These are phyloP conservation scores for Lepidocolaptes lacrymiger DNA, from an alignment of 2,797 vertebrate genomes.

Conservation along the genomic window DNA sequence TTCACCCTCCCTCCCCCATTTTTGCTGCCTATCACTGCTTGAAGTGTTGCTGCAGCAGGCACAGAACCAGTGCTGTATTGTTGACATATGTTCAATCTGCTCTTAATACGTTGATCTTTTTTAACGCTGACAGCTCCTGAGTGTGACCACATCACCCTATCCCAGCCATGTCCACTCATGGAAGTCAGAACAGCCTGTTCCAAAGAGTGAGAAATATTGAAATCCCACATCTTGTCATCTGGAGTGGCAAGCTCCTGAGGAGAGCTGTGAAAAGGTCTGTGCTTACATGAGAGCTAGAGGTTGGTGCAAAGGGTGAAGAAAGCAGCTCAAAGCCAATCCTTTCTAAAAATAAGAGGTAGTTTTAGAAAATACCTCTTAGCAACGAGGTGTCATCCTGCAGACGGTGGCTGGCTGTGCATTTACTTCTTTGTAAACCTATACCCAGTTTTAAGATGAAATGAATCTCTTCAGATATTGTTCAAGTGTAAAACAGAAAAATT, in stretches of 20 bases:
- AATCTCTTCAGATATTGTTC: neutral
- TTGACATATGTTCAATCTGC: neutral
- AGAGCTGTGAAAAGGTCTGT: neutral
- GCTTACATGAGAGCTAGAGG: neutral
- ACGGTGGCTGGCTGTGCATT: neutral
- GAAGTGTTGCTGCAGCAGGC: rapidly evolving
- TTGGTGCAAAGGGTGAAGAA: neutral
- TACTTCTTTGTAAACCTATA: neutral
- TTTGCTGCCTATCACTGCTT: neutral
- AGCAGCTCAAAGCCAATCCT: neutral
- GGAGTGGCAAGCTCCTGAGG: neutral
- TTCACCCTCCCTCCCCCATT: rapidly evolving
- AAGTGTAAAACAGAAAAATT: neutral
- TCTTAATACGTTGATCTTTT: neutral
- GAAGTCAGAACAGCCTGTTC: neutral
- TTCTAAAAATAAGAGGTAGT: neutral
- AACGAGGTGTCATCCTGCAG: neutral
- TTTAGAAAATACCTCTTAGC: neutral
- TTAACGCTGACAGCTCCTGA: neutral
- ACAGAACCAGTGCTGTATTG: rapidly evolving
- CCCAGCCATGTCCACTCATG: neutral
- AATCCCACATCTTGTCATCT: rapidly evolving
- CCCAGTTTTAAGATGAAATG: neutral
- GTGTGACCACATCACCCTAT: rapidly evolving
- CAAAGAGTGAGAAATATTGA: neutral